Evolutionary conservation across 2,888 invertebrate species (phyloP).

Genomic region (Eristalinus aeneus): DNA sequence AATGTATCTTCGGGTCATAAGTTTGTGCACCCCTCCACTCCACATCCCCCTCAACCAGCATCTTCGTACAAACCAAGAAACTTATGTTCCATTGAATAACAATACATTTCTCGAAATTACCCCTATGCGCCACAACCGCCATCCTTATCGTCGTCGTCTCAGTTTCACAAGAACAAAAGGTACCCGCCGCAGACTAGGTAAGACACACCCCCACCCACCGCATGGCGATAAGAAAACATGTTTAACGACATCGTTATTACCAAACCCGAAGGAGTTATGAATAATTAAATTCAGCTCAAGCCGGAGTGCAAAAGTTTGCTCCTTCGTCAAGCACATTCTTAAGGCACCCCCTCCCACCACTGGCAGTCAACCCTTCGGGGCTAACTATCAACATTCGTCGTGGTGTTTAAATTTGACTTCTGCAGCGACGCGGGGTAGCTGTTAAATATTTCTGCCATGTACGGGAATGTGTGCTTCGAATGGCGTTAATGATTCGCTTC

Average conservation of each 20-base stretch:
- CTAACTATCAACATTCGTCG: constrained; percentile 43
- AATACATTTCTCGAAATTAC: constrained; percentile 61
- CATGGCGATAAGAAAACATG: constrained; percentile 77
- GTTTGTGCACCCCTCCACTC: neutral
- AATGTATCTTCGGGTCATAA: constrained; percentile 57
- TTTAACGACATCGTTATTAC: constrained; percentile 79
- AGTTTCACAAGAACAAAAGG: constrained; percentile 59
- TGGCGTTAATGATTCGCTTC: constrained; percentile 68
- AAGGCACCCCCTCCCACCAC: constrained; percentile 47
- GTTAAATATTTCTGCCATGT: constrained; percentile 39
- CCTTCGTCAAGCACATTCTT: constrained; percentile 44
- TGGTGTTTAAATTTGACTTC: constrained; percentile 67
- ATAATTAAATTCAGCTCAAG: constrained; percentile 78
- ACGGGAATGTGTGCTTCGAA: constrained; percentile 31
- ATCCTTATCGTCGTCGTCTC: constrained; percentile 48
- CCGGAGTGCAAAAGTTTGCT: constrained; percentile 51
- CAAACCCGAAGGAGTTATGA: constrained; percentile 78
- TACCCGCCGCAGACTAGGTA: constrained; percentile 49
- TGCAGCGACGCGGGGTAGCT: constrained; percentile 48
- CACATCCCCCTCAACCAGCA: neutral
- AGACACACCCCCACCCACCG: neutral
- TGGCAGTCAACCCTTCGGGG: constrained; percentile 28
- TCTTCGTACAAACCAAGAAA: constrained; percentile 38
- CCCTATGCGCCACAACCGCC: constrained; percentile 31
- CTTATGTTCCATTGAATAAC: constrained; percentile 66